A percentile compares a stretch with the other conserved stretches of the same genome.
These are phyloP conservation scores for Muschampia staudingeri DNA, from an alignment of 2,888 invertebrate species.

Conservation along the genomic window DNA sequence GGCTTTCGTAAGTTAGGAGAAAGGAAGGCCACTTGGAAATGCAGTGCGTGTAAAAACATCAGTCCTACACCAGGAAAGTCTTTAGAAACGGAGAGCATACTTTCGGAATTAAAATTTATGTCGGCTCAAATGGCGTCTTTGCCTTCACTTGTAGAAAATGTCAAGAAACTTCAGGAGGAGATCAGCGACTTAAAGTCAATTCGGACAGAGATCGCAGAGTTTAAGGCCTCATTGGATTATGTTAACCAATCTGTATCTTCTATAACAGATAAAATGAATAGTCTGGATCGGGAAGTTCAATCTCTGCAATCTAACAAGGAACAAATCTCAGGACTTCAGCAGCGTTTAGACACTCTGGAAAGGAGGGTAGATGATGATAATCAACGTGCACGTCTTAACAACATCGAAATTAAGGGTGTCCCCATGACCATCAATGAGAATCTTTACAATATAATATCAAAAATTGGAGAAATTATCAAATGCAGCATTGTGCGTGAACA, in stretches of 20 bases:
- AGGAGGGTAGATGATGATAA: neutral
- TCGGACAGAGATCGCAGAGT: neutral
- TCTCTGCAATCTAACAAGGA: neutral
- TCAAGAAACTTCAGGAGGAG: neutral
- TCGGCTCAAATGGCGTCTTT: slow-evolving; percentile 6
- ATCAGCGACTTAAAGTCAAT: neutral
- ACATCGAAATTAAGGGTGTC: neutral
- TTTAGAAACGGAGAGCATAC: neutral
- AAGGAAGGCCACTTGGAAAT: slow-evolving; percentile 18
- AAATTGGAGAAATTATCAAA: neutral
- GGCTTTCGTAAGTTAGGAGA: slow-evolving; percentile 19
- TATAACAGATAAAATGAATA: neutral
- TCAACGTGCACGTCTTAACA: neutral
- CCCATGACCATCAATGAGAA: neutral
- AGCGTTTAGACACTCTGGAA: neutral
- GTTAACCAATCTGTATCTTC: slow-evolving; percentile 10
- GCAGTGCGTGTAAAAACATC: neutral
- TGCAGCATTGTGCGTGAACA: neutral
- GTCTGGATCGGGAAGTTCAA: neutral
- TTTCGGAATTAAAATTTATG: slow-evolving; percentile 12
- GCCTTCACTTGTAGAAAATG: slow-evolving; percentile 5
- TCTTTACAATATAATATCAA: neutral
- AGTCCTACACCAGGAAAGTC: slow-evolving; percentile 21
- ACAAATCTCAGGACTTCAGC: neutral
- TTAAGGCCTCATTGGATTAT: neutral